phyloP scores from a whole-genome alignment of 2,888 invertebrate species.

The Aspidiotus rigidus region DNA sequence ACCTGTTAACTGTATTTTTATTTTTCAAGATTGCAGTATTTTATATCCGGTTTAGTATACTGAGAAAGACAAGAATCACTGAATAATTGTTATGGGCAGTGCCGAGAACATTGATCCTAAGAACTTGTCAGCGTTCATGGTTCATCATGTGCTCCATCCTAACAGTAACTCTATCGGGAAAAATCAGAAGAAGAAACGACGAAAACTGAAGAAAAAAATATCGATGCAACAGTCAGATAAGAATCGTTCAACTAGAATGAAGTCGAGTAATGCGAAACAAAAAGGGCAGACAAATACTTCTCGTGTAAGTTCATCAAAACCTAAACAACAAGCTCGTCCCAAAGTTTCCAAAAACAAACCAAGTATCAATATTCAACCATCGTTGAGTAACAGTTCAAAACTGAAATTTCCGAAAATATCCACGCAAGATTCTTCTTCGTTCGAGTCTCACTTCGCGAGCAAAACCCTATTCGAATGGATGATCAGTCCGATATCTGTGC shows the following conservation, averaged over 20 bases:
- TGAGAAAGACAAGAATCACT: too few relatives aligned
- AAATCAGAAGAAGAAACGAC: neutral
- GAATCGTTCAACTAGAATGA: neutral
- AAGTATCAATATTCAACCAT: too few relatives aligned
- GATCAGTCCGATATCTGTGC: slow-evolving; percentile 55
- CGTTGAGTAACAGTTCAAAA: too few relatives aligned
- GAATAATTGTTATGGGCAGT: neutral
- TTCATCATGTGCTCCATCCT: slow-evolving; percentile 20
- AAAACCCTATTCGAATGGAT: slow-evolving; percentile 60
- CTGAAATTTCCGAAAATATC: too few relatives aligned
- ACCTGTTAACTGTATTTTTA: too few relatives aligned
- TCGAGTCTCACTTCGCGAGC: slow-evolving; percentile 6
- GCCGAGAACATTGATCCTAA: slow-evolving; percentile 11
- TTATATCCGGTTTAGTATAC: too few relatives aligned
- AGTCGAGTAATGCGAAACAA: neutral
- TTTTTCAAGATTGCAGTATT: too few relatives aligned
- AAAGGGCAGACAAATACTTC: too few relatives aligned
- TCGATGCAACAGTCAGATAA: neutral
- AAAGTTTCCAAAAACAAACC: neutral
- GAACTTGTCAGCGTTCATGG: slow-evolving; percentile 20
- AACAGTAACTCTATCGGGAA: neutral
- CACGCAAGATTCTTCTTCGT: neutral
- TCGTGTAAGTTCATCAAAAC: neutral
- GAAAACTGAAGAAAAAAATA: neutral
- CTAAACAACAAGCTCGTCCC: neutral